A percentile compares a stretch with the other conserved stretches of the same genome.
Conservation (phyloP, 2,888 invertebrate species). For the Zygothrica quintamaculata region DNA sequence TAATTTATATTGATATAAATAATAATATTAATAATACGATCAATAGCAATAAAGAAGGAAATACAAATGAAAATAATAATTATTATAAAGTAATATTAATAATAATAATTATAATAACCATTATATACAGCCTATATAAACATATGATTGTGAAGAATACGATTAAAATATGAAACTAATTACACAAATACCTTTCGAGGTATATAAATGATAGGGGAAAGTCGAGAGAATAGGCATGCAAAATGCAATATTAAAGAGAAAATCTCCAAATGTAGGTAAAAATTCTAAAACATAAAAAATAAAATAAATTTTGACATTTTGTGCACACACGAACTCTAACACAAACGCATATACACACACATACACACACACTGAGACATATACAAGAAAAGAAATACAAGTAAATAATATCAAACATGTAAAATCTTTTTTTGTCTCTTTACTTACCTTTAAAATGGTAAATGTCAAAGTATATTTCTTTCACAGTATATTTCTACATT, state of each 20-base stretch:
- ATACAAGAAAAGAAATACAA: conserved; percentile 63
- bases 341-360: no score
- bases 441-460: conserved; percentile 7
- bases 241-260: conserved; percentile 21
- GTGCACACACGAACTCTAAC: conserved; percentile 56
- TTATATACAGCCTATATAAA: conserved; percentile 65
- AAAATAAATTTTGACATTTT: conserved; percentile 62
- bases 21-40: conserved; percentile 19
- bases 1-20: conserved; percentile 47
- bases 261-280: conserved; percentile 36
- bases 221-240: background rate
- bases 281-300: conserved; percentile 17
- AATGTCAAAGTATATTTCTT: no score
- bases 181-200: conserved; percentile 6
- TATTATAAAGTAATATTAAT: no score
- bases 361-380: conserved; percentile 36
- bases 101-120: conserved; percentile 30
- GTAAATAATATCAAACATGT: conserved; percentile 64
- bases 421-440: conserved; percentile 8
- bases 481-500: no score
- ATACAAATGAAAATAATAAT: conserved; percentile 36
- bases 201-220: conserved; percentile 1
- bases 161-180: background rate
- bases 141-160: conserved; percentile 67
- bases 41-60: conserved; percentile 6